These are phyloP conservation scores for Plagodis dolabraria DNA, from an alignment of 2,888 invertebrate genomes.

Conservation along the genomic window DNA sequence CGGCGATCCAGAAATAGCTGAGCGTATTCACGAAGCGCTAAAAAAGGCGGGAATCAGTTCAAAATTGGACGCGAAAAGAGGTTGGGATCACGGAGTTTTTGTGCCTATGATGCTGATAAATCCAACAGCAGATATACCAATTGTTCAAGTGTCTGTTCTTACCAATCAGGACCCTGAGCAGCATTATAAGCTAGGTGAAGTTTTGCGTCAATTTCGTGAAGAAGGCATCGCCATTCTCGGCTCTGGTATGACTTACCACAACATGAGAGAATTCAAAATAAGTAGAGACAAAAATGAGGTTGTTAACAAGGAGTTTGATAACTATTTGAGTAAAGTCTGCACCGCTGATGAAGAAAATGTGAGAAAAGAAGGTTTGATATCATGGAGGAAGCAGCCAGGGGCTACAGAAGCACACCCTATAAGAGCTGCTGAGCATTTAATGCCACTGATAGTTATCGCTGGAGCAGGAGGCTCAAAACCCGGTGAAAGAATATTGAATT, in stretches of 20 bases:
- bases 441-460: constrained; percentile 75
- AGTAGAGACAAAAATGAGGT: constrained; percentile 50
- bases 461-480: constrained; percentile 69
- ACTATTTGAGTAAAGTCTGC: constrained; percentile 66
- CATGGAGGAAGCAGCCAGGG: constrained; percentile 66
- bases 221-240: constrained; percentile 73
- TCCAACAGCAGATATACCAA: constrained; percentile 72
- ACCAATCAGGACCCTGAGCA: constrained; percentile 65
- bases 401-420: constrained; percentile 72
- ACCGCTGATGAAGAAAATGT: constrained; percentile 57
- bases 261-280: constrained; percentile 71
- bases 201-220: constrained; percentile 64
- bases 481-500: constrained; percentile 70
- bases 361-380: constrained; percentile 54
- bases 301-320: constrained; percentile 72
- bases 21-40: constrained; percentile 59
- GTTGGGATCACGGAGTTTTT: constrained; percentile 81
- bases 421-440: constrained; percentile 73
- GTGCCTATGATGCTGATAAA: constrained; percentile 80
- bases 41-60: constrained; percentile 66
- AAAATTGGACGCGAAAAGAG: constrained; percentile 68
- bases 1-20: constrained; percentile 68
- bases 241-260: constrained; percentile 79
- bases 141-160: constrained; percentile 72
- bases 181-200: constrained; percentile 71